Conservation (phyloP, 2,113 vertebrate genomes). For the Ictidomys tridecemlineatus region DNA sequence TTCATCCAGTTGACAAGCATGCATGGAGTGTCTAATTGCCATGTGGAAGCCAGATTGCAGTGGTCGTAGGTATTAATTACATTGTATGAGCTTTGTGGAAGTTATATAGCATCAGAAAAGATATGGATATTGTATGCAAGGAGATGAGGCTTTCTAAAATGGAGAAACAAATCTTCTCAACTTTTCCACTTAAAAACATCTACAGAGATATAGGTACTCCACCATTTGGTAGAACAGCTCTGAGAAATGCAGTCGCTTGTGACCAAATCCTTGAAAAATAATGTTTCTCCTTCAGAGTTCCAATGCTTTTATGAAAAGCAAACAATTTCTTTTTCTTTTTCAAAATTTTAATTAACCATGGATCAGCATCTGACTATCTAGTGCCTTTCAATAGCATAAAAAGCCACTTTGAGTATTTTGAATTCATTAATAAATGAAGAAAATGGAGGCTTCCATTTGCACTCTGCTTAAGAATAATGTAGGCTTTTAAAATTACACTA, state of each 20-base stretch:
- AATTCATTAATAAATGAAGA: conserved; percentile 69
- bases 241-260: conserved; percentile 18
- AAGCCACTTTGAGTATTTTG: conserved; percentile 48
- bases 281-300: neutral
- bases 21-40: neutral
- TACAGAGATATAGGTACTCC: neutral
- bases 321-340: neutral
- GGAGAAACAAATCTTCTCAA: neutral
- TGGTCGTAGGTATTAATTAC: neutral
- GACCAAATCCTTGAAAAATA: neutral
- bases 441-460: conserved; percentile 67
- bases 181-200: neutral
- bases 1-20: neutral
- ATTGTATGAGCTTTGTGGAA: neutral
- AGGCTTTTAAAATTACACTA: conserved; percentile 65
- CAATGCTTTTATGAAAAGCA: neutral
- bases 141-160: conserved; percentile 21
- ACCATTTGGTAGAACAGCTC: neutral
- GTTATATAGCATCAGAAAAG: neutral
- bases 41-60: neutral
- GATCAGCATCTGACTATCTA: neutral
- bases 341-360: neutral
- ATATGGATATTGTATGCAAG: neutral
- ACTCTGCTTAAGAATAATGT: conserved; percentile 53
- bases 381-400: conserved; percentile 43